phyloP scores from a whole-genome alignment of 2,888 invertebrate genomes.

The Aplocera efformata region DNA sequence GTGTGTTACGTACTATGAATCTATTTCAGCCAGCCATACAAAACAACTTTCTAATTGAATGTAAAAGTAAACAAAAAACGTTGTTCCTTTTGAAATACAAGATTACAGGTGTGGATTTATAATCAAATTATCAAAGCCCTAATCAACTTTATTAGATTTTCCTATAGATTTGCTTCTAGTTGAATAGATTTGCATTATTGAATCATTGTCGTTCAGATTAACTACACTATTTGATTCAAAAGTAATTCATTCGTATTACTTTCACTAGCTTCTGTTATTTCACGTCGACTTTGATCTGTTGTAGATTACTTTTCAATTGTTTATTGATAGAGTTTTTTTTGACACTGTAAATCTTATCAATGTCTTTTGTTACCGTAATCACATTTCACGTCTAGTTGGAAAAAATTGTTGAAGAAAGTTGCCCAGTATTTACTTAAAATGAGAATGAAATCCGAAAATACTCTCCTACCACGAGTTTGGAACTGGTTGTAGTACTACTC shows the following conservation, averaged over 20 bases:
- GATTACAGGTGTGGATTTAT: not conserved
- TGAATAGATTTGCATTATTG: conserved; percentile 8
- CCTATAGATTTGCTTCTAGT: conserved; percentile 17
- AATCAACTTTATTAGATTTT: conserved; percentile 2
- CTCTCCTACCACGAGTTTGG: no score
- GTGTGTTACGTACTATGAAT: no score
- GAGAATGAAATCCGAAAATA: no score
- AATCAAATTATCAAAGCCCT: conserved; percentile 1
- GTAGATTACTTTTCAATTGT: conserved; percentile 39
- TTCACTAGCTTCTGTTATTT: conserved; percentile 36
- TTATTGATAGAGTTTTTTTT: conserved; percentile 12
- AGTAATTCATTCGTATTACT: conserved; percentile 35
- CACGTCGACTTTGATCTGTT: conserved; percentile 38
- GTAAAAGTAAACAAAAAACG: no score
- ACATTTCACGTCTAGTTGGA: conserved; percentile 3
- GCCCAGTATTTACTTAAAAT: not conserved
- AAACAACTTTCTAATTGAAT: no score
- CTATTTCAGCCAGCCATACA: no score
- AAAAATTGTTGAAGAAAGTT: conserved; percentile 1
- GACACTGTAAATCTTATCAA: conserved; percentile 1
- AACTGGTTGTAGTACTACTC: no score
- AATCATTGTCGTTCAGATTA: conserved; percentile 23
- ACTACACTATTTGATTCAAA: conserved; percentile 29
- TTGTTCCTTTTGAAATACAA: not conserved
- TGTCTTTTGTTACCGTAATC: not conserved